A percentile compares a stretch with the other conserved stretches of the same genome.
Evolutionary conservation across 2,888 invertebrate species (phyloP).

Genomic region (Strigamia transsilvanica): DNA sequence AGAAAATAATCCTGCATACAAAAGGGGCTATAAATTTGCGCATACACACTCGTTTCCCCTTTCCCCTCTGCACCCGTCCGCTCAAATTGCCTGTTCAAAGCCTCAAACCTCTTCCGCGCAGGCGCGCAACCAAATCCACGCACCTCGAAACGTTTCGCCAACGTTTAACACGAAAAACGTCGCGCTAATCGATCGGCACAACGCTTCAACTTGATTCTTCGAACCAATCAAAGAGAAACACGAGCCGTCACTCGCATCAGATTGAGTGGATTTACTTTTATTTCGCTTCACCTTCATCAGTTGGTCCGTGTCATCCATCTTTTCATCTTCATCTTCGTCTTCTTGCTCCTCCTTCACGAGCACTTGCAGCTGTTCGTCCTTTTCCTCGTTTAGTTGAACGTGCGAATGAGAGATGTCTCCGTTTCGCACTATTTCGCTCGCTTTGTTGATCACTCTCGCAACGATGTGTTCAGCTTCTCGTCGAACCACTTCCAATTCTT

Average conservation of each 20-base stretch:
- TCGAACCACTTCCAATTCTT: constrained; percentile 15
- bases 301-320: neutral
- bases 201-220: constrained; percentile 3
- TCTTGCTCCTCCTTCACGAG: neutral
- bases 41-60: neutral
- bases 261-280: constrained; percentile 34
- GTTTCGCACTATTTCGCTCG: constrained; percentile 22
- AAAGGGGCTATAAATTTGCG: constrained; percentile 24
- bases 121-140: neutral
- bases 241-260: constrained; percentile 17
- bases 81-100: neutral
- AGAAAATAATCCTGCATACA: constrained; percentile 31
- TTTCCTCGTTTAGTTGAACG: neutral
- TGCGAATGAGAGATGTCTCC: constrained; percentile 5
- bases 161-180: no score
- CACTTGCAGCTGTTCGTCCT: neutral
- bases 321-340: constrained; percentile 16
- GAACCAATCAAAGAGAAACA: constrained; percentile 34
- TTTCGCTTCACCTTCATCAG: constrained; percentile 11
- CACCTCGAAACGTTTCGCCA: neutral
- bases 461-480: constrained; percentile 12
- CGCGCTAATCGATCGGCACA: no score
- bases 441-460: constrained; percentile 5
- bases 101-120: neutral
- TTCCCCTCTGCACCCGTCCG: constrained; percentile 24